These are phyloP conservation scores for Cygnus atratus DNA, from an alignment of 2,113 vertebrate genomes.

Conservation along the genomic window DNA sequence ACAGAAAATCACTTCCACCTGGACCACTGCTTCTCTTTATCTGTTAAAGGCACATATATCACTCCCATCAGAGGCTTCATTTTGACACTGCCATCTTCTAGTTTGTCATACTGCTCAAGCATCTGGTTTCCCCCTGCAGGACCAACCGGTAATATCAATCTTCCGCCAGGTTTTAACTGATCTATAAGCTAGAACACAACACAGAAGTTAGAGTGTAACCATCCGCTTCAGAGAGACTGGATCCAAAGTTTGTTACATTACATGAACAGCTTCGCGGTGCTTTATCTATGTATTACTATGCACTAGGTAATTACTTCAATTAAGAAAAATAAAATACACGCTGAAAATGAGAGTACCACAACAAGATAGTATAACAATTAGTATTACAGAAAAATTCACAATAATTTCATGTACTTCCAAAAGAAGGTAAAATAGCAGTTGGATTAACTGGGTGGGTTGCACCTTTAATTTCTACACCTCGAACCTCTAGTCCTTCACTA, in stretches of 20 bases:
- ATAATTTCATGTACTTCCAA: background rate
- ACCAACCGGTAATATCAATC: constrained; percentile 95
- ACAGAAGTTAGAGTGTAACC: constrained; percentile 56
- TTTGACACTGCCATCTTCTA: constrained; percentile 97
- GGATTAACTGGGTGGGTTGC: background rate
- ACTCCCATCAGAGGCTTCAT: constrained; percentile 99
- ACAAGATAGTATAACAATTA: background rate
- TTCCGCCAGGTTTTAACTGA: constrained; percentile 96
- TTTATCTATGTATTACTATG: background rate
- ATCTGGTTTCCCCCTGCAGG: constrained; percentile 98
- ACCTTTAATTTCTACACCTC: background rate
- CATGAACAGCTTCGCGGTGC: background rate
- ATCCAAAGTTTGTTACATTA: constrained; percentile 15
- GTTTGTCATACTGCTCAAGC: constrained; percentile 98
- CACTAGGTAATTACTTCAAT: background rate
- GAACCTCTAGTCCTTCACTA: background rate
- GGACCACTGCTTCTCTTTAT: constrained; percentile 99
- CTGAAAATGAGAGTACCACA: background rate
- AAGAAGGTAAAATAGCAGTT: background rate
- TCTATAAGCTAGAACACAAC: constrained; percentile 90
- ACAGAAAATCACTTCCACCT: constrained; percentile 99
- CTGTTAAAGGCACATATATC: constrained; percentile 99
- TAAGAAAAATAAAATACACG: background rate
- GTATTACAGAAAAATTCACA: background rate
- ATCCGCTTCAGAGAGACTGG: constrained; percentile 17